Evolutionary conservation across 23 tunicate genomes (phyloP).

Genomic region (Trididemnum clinides): DNA sequence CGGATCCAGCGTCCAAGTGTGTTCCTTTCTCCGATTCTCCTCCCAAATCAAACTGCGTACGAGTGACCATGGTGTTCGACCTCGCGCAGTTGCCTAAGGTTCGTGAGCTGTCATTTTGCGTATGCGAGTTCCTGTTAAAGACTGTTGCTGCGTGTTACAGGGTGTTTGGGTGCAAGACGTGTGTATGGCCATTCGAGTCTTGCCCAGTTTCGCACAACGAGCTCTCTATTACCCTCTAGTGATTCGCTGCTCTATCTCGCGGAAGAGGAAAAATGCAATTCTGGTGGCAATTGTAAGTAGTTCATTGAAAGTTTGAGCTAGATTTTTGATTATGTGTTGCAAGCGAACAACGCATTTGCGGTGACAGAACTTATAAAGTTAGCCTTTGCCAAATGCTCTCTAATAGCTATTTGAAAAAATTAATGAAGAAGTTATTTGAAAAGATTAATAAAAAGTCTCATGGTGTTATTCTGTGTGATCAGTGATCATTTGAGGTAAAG

Average conservation of each 20-base stretch:
- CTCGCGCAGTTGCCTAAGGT: background rate
- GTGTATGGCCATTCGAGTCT: conserved; percentile 65
- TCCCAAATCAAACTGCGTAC: conserved; percentile 58
- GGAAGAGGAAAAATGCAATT: conserved; percentile 29
- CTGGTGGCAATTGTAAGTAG: conserved; percentile 77
- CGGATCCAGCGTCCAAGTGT: conserved; percentile 28
- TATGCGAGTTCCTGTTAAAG: background rate
- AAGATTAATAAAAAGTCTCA: no score
- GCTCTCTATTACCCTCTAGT: conserved; percentile 54
- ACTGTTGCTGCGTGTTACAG: conserved; percentile 4
- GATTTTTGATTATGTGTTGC: no score
- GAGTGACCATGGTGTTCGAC: conserved; percentile 46
- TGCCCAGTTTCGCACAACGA: conserved; percentile 28
- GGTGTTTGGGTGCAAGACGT: conserved; percentile 81
- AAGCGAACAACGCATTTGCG: no score
- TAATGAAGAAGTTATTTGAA: no score
- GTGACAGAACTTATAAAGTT: no score
- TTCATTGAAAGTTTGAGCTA: no score
- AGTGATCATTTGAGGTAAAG: no score
- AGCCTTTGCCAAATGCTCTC: no score
- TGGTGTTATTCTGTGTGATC: no score
- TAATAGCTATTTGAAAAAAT: no score
- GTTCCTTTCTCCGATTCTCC: conserved; percentile 32
- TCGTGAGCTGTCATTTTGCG: background rate
- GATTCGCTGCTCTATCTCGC: conserved; percentile 44